Base-by-base conservation (phyloP, 2,888 invertebrate genomes). In the Acleris sparsana region DNA sequence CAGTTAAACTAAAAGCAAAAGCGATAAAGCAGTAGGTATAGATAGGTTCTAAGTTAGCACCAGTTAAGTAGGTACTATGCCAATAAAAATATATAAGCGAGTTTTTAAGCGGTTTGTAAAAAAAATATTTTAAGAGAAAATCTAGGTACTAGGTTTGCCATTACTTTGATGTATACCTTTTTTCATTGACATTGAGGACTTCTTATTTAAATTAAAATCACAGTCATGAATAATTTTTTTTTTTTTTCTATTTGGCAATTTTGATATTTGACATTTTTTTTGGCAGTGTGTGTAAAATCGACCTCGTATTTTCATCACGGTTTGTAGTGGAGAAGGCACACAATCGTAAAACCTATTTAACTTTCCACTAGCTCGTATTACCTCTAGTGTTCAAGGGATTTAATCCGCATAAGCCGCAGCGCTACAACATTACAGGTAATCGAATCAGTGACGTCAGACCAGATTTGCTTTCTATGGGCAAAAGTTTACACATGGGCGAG, bases 1-100 rank as follows among this genome's bases (percentile, higher is more conserved):
- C 77, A 78, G 80, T 80, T 77, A 82, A 77, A 72, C 76, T 80
- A 74, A 82, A 84, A 81, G 80, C 81, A 78, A 77, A 69, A 72
- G 66, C 73, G 79, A 82, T 83, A 85, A 78, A 79, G 76, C 76
- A 79, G 74, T 73, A 16, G n/a, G n/a, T n/a, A n/a, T n/a, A n/a
- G n/a, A n/a, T n/a, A n/a, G 13, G 5, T 11, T 17, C 4, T 20
- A 16, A 39, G n/a, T 7, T n/a, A n/a, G n/a, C 16, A 44, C 49
- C 20, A 11, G n/a, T n/a, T 33, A 39, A 3, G 11, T 39, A 39
- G 1, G 13, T 2, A 39, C 13, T 39, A 13, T 39, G 13, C 0
- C 39, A 39, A 39, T 13, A 39, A 4, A 4, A 13, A 39, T 39
- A 0, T 39, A 11, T 11, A 33, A 33, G 33, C 11, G 33, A 0